phyloP scores from a whole-genome alignment of 2,113 vertebrate species.

The Rhynchomys soricoides region DNA sequence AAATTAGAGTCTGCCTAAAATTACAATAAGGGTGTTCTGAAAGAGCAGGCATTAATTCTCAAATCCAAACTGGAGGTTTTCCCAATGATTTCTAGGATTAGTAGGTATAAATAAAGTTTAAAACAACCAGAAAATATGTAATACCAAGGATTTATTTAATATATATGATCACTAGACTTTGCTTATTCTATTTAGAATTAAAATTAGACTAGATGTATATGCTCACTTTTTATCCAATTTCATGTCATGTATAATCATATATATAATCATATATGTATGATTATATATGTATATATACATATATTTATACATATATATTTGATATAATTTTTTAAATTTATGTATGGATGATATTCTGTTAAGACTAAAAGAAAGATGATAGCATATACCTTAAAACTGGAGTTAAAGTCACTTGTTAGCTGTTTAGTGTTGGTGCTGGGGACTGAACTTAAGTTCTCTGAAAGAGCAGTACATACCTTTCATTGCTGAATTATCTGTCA shows the following conservation, averaged over 20 bases:
- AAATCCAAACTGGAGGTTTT: not conserved
- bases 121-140: not conserved
- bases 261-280: too few species aligned
- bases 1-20: not conserved
- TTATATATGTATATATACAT: too few species aligned
- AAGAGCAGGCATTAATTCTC: not conserved
- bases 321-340: not conserved
- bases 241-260: not conserved
- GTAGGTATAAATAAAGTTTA: not conserved
- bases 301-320: not conserved
- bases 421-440: not conserved
- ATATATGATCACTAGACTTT: not conserved
- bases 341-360: not conserved
- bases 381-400: not conserved
- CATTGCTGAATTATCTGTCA: not conserved
- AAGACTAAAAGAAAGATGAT: not conserved
- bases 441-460: not conserved
- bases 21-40: not conserved
- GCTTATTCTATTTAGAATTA: not conserved
- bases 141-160: not conserved
- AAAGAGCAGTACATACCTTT: not conserved
- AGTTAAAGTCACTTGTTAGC: not conserved
- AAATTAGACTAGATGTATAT: not conserved
- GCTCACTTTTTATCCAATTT: not conserved
- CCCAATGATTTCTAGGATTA: not conserved